Evolutionary conservation across 2,888 invertebrate species (phyloP), one percentile per base, ranked within the genome.

Genomic region (Amphipyra tragopoginis): DNA sequence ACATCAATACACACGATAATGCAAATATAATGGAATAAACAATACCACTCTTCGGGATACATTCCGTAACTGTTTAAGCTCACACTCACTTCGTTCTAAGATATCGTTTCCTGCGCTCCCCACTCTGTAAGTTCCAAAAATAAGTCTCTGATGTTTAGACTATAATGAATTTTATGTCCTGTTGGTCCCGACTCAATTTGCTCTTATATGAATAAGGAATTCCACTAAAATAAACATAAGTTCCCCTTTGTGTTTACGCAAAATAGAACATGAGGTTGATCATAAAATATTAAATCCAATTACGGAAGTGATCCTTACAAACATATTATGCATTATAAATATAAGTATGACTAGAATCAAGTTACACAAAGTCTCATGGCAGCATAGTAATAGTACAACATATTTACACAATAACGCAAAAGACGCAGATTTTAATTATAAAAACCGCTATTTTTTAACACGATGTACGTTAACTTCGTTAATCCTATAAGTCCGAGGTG

Each of bases 21-120:
- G 87, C 87, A 88, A 87, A 84, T 84, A 88, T 77, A 86, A 83
- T 90, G 91, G 90, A 92, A 92, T 91, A 88, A 86, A 86, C 81
- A 84, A 83, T 80, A 86, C 73, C 80, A 84, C 81, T 80, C 78
- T 64, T 69, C 77, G 77, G 78, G 80, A 84, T 74, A 77, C 75
- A 80, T 84, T 84, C 79, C 80, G 78, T 81, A 83, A 83, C 80
- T 72, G 73, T 79, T 73, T 64, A 15, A 67, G 72, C 54, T 59
- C 60, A 63, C 65, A 61, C 50, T 57, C 61, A 60, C 48, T 64
- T 50, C 55, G 38, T 58, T 56, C 21, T 68, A 61, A 61, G 45
- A 66, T 43, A 65, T 40, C 61, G n/a, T 43, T 55, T 58, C 59
- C 43, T 50, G 51, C 21, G 38, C 50, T 50, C 58, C 49, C 48